Evolutionary conservation across 35 echinoderm and acorn worm species (phyloP).

Genomic region (Heliocidaris erythrogramma): DNA sequence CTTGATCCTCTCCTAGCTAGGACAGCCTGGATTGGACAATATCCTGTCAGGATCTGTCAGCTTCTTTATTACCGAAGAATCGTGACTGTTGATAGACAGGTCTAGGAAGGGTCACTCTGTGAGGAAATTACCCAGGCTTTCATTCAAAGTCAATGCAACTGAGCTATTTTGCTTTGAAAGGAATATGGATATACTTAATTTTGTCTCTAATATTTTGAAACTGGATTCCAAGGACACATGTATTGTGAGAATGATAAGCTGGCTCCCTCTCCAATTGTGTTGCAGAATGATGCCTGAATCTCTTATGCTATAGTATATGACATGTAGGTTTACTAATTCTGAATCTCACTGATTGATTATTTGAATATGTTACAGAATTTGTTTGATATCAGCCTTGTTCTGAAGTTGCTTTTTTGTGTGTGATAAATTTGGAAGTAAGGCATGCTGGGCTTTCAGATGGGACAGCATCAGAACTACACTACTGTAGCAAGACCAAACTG

Average conservation of each 20-base stretch:
- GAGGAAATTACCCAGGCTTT: not conserved
- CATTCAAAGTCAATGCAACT: not conserved
- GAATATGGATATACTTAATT: not conserved
- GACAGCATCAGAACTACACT: too few species aligned
- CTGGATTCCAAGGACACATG: not conserved
- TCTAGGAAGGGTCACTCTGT: not conserved
- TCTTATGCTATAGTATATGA: not conserved
- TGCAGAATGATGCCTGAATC: not conserved
- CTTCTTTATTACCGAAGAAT: not conserved
- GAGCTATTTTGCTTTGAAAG: not conserved
- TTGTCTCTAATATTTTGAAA: not conserved
- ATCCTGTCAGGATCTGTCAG: not conserved
- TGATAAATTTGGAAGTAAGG: too few species aligned
- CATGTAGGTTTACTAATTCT: too few species aligned
- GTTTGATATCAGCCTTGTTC: too few species aligned
- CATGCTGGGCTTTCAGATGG: too few species aligned
- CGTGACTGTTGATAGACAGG: not conserved
- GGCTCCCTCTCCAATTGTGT: not conserved
- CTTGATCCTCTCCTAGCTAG: not conserved
- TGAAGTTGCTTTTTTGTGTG: too few species aligned
- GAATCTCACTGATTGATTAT: too few species aligned
- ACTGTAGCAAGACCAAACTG: too few species aligned
- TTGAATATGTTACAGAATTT: too few species aligned
- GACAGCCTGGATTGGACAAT: not conserved
- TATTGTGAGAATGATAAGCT: not conserved